Evolutionary conservation across 2,888 invertebrate genomes (phyloP), one percentile per base, ranked within the genome.

Genomic region (Ecliptopera silaceata): DNA sequence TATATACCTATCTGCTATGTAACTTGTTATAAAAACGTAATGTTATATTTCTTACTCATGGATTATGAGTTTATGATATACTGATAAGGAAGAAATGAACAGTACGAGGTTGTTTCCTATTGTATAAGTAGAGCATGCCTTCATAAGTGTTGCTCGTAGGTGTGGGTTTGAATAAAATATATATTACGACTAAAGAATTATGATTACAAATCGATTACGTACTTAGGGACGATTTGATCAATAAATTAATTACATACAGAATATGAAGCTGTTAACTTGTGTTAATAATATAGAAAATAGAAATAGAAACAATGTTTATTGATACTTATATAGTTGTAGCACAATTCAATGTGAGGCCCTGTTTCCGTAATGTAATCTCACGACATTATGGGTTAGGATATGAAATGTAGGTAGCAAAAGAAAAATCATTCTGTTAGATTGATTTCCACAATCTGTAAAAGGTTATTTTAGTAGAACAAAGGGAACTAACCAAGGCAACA

Each of bases 401-500:
- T 1, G 39, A 11, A 12, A 32, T 20, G 20, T 32, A 41, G 26
- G 31, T 49, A 3, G 26, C 31, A 18, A 31, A 43, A 43, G 26
- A 22, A 42, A 34, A 44, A 49, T 10, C 32, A 44, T 65, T 62
- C 8, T 61, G 62, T 64, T 64, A 62, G 57, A 64, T 63, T 60
- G 61, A 57, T 58, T 47, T 51, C 34, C 17, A 47, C 13, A 38
- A 50, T 53, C 31, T 51, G 44, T 41, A 38, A 42, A 36, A 48
- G 26, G 42, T 56, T 55, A 49, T 47, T 52, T 45, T 49, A 51
- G 42, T 62, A 45, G 46, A 71, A 47, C 49, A 59, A 56, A 46
- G 22, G 6, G 12, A 52, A 87, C 88, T 81, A 80, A 90, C 90
- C 90, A 66, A 88, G 80, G 78, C 91, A 91, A 79, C 91, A 90